These are phyloP conservation scores for Falcaria lacertinaria DNA, from an alignment of 2,888 invertebrate genomes.

Conservation along the genomic window DNA sequence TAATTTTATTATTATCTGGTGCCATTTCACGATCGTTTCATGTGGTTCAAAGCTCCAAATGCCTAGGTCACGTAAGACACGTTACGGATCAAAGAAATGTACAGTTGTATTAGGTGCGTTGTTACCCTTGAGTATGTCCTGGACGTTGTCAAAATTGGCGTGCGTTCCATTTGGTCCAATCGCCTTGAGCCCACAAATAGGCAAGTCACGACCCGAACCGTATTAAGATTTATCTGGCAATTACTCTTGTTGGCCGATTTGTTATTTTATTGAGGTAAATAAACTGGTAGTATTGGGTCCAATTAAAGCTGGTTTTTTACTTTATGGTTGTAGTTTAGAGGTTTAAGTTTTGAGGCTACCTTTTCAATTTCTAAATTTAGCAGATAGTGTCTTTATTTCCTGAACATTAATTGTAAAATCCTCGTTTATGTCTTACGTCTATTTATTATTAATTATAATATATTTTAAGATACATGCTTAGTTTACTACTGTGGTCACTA, in stretches of 20 bases:
- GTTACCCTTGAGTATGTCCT: slow-evolving; percentile 57
- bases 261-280: slow-evolving; percentile 34
- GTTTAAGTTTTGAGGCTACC: neutral
- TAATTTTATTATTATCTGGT: slow-evolving; percentile 19
- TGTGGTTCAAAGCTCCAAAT: slow-evolving; percentile 40
- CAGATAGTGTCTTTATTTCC: neutral
- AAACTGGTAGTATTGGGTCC: slow-evolving; percentile 5
- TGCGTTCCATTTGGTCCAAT: slow-evolving; percentile 40
- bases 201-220: slow-evolving; percentile 56
- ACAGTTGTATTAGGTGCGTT: slow-evolving; percentile 19
- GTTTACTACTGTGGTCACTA: too few relatives aligned
- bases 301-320: neutral
- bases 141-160: slow-evolving; percentile 54
- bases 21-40: slow-evolving; percentile 37
- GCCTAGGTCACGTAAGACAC: slow-evolving; percentile 61
- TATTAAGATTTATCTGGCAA: slow-evolving; percentile 47
- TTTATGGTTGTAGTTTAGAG: neutral
- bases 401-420: too few relatives aligned
- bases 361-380: neutral
- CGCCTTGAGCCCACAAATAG: slow-evolving; percentile 54
- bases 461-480: too few relatives aligned
- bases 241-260: slow-evolving; percentile 36
- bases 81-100: slow-evolving; percentile 29
- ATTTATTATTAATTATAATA: too few relatives aligned
- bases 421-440: too few relatives aligned